A percentile compares a stretch with the other conserved stretches of the same genome.
These are phyloP conservation scores for Lamproptera curius DNA, from an alignment of 2,888 invertebrate genomes.

Conservation along the genomic window DNA sequence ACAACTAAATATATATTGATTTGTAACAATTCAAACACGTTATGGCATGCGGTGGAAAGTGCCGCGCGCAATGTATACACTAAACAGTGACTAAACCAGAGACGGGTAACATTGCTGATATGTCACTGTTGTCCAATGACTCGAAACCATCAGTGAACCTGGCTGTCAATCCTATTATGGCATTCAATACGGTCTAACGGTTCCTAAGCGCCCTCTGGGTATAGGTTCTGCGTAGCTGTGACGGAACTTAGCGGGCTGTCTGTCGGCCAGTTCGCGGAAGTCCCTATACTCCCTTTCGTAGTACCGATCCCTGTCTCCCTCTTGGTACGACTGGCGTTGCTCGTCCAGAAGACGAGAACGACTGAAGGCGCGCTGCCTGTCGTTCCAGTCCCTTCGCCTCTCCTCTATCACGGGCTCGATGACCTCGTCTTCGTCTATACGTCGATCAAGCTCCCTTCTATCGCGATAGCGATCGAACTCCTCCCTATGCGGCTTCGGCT, in stretches of 20 bases:
- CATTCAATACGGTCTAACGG: conserved; percentile 73
- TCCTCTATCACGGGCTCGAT: conserved; percentile 68
- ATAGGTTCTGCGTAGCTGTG: conserved; percentile 84
- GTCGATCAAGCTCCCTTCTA: conserved; percentile 61
- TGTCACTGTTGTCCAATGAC: no score
- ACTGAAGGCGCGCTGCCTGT: conserved; percentile 66
- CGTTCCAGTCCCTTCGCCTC: conserved; percentile 62
- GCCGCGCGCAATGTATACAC: neutral
- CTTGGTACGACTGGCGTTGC: conserved; percentile 64
- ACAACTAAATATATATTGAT: conserved; percentile 1
- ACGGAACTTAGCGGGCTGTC: conserved; percentile 71
- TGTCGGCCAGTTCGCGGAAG: conserved; percentile 60
- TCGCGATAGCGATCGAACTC: conserved; percentile 65
- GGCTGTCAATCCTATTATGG: no score
- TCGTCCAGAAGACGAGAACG: conserved; percentile 69
- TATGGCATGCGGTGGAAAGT: conserved; percentile 14
- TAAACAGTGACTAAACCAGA: neutral
- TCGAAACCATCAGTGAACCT: no score
- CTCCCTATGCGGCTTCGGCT: conserved; percentile 57
- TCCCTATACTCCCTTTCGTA: conserved; percentile 69
- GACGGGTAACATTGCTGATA: no score
- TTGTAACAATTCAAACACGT: conserved; percentile 1
- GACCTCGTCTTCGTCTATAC: conserved; percentile 68
- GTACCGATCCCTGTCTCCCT: conserved; percentile 61
- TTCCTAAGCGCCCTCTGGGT: conserved; percentile 69